These are phyloP conservation scores for Paracentrotus lividus DNA, from an alignment of 53 echinoderm and acorn worm species.

Conservation along the genomic window DNA sequence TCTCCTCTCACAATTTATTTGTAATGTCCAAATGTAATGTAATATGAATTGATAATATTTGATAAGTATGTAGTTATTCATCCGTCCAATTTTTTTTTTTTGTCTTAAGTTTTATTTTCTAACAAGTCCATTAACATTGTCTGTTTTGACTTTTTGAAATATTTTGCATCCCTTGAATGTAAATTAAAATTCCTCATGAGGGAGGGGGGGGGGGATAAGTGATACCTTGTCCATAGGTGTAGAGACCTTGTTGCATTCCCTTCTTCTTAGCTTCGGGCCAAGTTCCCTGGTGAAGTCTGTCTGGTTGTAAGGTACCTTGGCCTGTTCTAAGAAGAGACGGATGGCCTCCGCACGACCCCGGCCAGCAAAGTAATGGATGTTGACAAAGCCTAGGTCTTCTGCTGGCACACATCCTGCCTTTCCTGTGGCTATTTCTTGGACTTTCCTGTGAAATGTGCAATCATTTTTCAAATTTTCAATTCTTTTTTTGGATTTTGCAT, in stretches of 20 bases:
- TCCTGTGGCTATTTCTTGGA: constrained; percentile 86
- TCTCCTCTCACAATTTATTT: too few relatives aligned
- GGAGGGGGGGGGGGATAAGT: neutral
- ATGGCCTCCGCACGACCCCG: constrained; percentile 94
- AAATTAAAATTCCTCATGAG: neutral
- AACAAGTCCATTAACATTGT: neutral
- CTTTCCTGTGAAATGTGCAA: constrained; percentile 71
- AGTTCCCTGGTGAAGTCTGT: constrained; percentile 85
- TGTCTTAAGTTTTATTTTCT: too few relatives aligned
- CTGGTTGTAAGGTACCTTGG: constrained; percentile 87
- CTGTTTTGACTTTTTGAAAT: neutral
- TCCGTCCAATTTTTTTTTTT: too few relatives aligned
- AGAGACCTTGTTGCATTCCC: constrained; percentile 83
- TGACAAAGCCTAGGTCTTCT: constrained; percentile 82
- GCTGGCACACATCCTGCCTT: constrained; percentile 92
- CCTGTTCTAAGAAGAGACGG: constrained; percentile 91
- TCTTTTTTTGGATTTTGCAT: neutral
- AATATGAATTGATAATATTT: too few relatives aligned
- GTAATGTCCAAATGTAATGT: too few relatives aligned
- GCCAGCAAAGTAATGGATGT: constrained; percentile 91
- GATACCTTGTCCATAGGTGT: constrained; percentile 95
- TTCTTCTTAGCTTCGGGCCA: constrained; percentile 93
- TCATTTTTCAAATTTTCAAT: neutral
- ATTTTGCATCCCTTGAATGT: neutral
- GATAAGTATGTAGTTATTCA: too few relatives aligned